phyloP scores from a whole-genome alignment of 2,888 invertebrate genomes.

The Scelioninae gen. 2 region DNA sequence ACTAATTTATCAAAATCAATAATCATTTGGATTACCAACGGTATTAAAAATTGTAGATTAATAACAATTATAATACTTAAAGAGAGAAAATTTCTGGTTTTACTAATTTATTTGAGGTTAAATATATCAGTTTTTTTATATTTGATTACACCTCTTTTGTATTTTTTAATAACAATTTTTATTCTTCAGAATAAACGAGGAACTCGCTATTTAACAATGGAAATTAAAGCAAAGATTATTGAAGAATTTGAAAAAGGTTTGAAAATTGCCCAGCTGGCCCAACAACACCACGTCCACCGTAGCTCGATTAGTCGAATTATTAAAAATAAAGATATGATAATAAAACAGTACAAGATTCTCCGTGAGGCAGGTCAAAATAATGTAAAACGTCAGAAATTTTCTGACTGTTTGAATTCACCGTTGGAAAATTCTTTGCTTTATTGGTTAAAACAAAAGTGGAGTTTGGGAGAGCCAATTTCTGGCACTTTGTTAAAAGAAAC shows the following conservation, averaged over 20 bases:
- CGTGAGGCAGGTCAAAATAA: neutral
- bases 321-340: conserved; percentile 7
- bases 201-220: neutral
- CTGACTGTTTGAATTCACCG: neutral
- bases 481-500: neutral
- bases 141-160: too few relatives aligned
- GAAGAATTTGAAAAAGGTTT: conserved; percentile 1
- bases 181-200: too few relatives aligned
- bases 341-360: neutral
- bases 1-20: too few relatives aligned
- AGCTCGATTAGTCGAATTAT: conserved; percentile 20
- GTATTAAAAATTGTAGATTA: too few relatives aligned
- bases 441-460: conserved; percentile 29
- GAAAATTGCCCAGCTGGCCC: neutral
- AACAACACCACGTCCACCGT: conserved; percentile 8
- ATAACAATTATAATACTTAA: too few relatives aligned
- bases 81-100: too few relatives aligned
- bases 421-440: conserved; percentile 12
- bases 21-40: too few relatives aligned
- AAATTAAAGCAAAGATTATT: conserved; percentile 1
- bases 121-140: too few relatives aligned
- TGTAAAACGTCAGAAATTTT: conserved; percentile 3
- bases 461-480: conserved; percentile 14
- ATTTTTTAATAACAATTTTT: too few relatives aligned
- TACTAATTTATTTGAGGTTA: too few relatives aligned